These are phyloP conservation scores for Drosophila neonasuta DNA, from an alignment of 2,888 invertebrate genomes.

Conservation along the genomic window DNA sequence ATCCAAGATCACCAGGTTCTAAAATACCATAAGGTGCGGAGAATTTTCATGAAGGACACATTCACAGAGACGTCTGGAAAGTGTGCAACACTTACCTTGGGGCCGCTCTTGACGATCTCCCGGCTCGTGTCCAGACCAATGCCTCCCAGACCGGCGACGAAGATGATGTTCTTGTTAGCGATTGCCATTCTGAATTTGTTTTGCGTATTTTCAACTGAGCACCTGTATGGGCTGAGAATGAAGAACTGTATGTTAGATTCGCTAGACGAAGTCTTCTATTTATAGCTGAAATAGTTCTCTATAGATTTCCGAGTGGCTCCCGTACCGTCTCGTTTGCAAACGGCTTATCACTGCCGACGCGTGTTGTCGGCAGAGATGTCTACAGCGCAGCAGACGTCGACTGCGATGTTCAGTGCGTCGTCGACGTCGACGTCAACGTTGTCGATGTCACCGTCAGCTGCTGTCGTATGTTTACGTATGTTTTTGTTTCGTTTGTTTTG, in stretches of 20 bases:
- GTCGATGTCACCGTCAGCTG: constrained; percentile 10
- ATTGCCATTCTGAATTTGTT: constrained; percentile 52
- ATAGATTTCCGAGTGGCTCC: constrained; percentile 7
- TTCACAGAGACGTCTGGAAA: neutral
- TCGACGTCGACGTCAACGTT: constrained; percentile 1
- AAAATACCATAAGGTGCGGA: neutral
- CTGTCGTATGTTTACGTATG: constrained; percentile 12
- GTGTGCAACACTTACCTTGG: constrained; percentile 46
- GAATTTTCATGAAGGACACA: neutral
- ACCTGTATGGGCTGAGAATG: constrained; percentile 38
- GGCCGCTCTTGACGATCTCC: constrained; percentile 57
- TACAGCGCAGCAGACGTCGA: constrained; percentile 3
- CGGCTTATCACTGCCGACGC: constrained; percentile 37
- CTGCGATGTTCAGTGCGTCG: constrained; percentile 9
- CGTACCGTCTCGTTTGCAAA: neutral
- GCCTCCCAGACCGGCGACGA: constrained; percentile 77
- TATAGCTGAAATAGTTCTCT: constrained; percentile 45
- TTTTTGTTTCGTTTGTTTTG: constrained; percentile 20
- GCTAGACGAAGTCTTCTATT: constrained; percentile 33
- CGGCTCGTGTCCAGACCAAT: constrained; percentile 76
- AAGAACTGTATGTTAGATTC: constrained; percentile 30
- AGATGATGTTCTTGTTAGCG: constrained; percentile 71
- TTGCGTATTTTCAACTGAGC: constrained; percentile 15
- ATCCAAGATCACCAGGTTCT: constrained; percentile 78
- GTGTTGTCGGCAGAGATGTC: constrained; percentile 12